phyloP scores from a whole-genome alignment of 2,113 vertebrate species.

The Bos javanicus region DNA sequence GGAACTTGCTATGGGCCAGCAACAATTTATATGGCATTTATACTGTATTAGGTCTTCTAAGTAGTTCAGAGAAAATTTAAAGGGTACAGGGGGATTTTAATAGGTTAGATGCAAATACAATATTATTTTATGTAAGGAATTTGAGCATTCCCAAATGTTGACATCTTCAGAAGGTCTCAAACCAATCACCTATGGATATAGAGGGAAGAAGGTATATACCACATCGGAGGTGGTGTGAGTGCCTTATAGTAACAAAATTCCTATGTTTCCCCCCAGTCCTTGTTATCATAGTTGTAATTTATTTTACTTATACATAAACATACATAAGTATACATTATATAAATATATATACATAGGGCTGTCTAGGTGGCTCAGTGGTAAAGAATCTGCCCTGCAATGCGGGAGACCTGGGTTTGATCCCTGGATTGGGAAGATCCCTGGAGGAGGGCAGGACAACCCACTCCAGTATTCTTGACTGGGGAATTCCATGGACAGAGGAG shows the following conservation, averaged over 20 bases:
- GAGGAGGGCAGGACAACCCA: background rate
- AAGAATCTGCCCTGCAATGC: background rate
- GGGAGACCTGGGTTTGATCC: background rate
- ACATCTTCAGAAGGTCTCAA: background rate
- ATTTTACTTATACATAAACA: background rate
- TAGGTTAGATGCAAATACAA: background rate
- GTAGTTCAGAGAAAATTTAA: background rate
- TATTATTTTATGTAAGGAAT: background rate
- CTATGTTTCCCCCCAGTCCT: background rate
- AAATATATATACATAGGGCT: background rate
- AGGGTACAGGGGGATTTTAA: background rate
- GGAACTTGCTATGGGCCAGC: background rate
- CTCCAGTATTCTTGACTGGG: background rate
- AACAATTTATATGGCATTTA: background rate
- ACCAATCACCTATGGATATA: background rate
- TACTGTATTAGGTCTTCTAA: background rate
- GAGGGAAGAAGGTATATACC: background rate
- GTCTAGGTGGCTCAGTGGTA: background rate
- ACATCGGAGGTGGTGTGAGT: background rate
- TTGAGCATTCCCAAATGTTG: background rate
- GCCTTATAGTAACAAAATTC: background rate
- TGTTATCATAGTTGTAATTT: background rate
- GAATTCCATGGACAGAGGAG: background rate
- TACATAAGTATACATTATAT: background rate
- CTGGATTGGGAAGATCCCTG: background rate